Evolutionary conservation across 2,797 vertebrate species (phyloP).

Genomic region (Hydrolagus colliei): DNA sequence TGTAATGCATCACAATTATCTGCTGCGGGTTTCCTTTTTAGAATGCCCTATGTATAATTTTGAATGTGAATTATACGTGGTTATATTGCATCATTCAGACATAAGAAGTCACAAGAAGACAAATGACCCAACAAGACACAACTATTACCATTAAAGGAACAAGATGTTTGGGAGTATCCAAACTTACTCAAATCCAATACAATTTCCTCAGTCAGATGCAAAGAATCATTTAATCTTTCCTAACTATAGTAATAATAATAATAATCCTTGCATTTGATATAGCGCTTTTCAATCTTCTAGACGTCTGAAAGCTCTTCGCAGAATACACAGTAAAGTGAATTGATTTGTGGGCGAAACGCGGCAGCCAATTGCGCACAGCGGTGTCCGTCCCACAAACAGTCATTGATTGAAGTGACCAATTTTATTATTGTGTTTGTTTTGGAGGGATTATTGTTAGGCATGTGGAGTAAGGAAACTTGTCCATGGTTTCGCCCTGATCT

Average conservation of each 20-base stretch:
- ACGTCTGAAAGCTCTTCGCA: too few species aligned
- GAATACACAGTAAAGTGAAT: too few species aligned
- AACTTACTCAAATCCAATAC: background rate
- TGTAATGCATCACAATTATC: background rate
- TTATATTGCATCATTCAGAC: background rate
- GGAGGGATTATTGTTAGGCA: too few species aligned
- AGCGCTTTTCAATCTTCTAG: too few species aligned
- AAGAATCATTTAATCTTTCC: background rate
- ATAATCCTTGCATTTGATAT: too few species aligned
- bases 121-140: slow-evolving; percentile 15
- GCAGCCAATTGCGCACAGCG: too few species aligned
- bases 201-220: slow-evolving; percentile 1
- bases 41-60: background rate
- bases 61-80: background rate
- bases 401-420: too few species aligned
- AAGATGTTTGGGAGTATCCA: background rate
- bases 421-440: too few species aligned
- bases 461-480: too few species aligned
- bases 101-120: background rate
- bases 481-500: too few species aligned
- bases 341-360: too few species aligned
- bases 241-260: background rate
- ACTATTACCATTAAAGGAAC: background rate
- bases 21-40: background rate
- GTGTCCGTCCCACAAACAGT: too few species aligned